Evolutionary conservation across 2,113 vertebrate genomes (phyloP).

Genomic region (Barnardius zonarius): DNA sequence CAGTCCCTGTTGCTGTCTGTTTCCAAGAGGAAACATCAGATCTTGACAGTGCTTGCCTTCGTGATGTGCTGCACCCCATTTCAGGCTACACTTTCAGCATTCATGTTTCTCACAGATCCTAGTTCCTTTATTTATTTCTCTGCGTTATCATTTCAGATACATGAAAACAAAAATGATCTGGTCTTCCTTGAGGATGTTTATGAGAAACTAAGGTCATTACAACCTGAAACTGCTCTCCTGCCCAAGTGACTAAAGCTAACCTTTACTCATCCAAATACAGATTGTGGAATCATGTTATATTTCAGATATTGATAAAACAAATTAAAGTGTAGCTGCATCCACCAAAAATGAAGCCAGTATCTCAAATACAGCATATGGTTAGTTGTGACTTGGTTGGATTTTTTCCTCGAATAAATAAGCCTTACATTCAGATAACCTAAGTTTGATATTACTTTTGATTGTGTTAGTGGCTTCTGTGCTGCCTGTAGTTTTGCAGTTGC

Average conservation of each 20-base stretch:
- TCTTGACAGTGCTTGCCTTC: neutral
- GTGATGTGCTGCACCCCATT: neutral
- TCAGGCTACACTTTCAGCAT: neutral
- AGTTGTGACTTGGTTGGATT: neutral
- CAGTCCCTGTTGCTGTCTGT: neutral
- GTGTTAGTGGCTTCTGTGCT: neutral
- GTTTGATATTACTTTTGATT: neutral
- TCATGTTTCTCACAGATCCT: neutral
- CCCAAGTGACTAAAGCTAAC: neutral
- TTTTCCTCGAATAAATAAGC: neutral
- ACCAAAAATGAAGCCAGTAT: neutral
- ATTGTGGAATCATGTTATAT: neutral
- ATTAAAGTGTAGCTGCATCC: neutral
- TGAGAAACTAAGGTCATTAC: neutral
- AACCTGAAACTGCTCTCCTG: neutral
- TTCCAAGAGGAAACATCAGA: neutral
- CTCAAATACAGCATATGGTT: neutral
- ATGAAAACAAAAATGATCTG: neutral
- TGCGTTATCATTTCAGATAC: neutral
- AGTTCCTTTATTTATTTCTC: neutral
- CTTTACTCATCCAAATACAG: neutral
- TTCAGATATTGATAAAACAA: neutral
- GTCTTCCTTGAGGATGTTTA: neutral
- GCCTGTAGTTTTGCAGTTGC: neutral
- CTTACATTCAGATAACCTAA: neutral